Conservation (phyloP, 2,797 vertebrate species). For the Eidolon dupreanum region DNA sequence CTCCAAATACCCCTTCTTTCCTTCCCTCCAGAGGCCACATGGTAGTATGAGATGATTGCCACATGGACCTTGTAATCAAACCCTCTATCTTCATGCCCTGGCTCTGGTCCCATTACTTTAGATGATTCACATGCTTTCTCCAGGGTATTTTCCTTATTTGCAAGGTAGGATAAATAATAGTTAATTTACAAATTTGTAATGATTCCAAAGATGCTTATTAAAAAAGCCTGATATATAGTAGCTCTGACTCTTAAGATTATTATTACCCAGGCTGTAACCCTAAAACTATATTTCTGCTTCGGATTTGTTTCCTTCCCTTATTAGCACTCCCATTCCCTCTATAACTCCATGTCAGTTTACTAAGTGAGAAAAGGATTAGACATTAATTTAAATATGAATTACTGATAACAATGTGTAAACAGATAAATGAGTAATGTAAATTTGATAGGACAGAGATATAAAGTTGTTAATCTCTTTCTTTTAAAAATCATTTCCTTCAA, state of each 20-base stretch:
- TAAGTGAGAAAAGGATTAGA: slow-evolving; percentile 2
- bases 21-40: not conserved
- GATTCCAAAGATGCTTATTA: not conserved
- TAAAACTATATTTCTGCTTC: not conserved
- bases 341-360: not conserved
- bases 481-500: not conserved
- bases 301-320: not conserved
- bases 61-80: not conserved
- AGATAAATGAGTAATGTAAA: not conserved
- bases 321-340: not conserved
- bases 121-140: not conserved
- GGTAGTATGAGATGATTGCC: not conserved
- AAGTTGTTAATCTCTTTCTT: not conserved
- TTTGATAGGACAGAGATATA: not conserved
- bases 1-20: not conserved
- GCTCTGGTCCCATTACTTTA: not conserved
- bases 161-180: not conserved
- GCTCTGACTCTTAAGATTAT: not conserved
- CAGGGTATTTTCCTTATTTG: too few relatives aligned
- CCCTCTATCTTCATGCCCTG: not conserved
- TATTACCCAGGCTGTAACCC: not conserved
- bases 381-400: not conserved
- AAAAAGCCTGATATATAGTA: not conserved
- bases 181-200: not conserved
- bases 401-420: not conserved